phyloP scores from a whole-genome alignment of 2,888 invertebrate genomes.

The Abrostola triplasia region DNA sequence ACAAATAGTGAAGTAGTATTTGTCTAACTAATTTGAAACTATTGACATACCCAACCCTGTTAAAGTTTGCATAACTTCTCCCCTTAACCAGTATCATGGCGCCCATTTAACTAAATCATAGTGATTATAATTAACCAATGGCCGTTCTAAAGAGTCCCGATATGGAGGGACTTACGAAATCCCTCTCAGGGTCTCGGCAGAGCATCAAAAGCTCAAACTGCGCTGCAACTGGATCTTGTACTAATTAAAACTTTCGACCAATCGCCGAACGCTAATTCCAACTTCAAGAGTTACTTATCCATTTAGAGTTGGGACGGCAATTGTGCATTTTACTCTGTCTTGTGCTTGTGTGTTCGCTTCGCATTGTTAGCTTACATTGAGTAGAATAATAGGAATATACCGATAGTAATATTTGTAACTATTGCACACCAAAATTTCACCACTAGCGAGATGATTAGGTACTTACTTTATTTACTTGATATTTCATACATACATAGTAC shows the following conservation, averaged over 20 bases:
- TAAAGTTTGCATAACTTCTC: conserved; percentile 6
- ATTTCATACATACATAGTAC: too few relatives aligned
- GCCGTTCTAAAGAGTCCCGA: conserved; percentile 26
- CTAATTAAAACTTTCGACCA: conserved; percentile 64
- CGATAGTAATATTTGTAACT: not conserved
- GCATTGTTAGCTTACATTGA: conserved; percentile 14
- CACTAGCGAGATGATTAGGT: too few relatives aligned
- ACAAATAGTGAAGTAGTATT: not conserved
- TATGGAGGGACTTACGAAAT: conserved; percentile 40
- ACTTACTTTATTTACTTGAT: too few relatives aligned
- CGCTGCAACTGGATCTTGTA: conserved; percentile 57
- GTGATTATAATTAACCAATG: conserved; percentile 43
- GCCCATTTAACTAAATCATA: conserved; percentile 32
- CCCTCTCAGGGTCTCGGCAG: conserved; percentile 33
- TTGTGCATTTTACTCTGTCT: conserved; percentile 49
- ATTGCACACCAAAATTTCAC: not conserved
- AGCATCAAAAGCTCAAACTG: conserved; percentile 54
- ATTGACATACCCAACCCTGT: not conserved
- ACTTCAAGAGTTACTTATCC: conserved; percentile 51
- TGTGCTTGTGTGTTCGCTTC: conserved; percentile 19
- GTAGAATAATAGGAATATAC: not conserved
- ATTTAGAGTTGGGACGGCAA: conserved; percentile 49
- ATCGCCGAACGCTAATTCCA: conserved; percentile 58
- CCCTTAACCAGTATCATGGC: conserved; percentile 1
- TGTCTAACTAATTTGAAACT: conserved; percentile 2